Percentiles rank a stretch among this genome's conserved stretches.
These are phyloP conservation scores for Prochilodus magdalenae DNA, from an alignment of 2,113 vertebrate species.

Conservation along the genomic window DNA sequence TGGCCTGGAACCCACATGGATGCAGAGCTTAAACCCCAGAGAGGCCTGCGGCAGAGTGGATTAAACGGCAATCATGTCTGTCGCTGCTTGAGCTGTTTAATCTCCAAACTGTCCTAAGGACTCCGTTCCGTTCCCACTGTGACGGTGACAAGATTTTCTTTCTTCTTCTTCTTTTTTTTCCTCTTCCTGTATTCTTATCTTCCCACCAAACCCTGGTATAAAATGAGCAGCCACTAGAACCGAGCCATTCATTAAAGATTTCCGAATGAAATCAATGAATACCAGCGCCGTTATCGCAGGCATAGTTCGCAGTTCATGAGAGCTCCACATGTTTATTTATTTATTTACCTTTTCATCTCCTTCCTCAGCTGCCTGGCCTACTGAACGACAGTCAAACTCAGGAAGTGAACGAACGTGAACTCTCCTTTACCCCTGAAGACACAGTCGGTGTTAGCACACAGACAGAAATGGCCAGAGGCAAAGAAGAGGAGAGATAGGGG, in stretches of 20 bases:
- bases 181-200: slow-evolving; percentile 7
- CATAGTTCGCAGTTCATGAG: neutral
- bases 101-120: slow-evolving; percentile 32
- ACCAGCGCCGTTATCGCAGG: neutral
- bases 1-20: neutral
- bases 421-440: slow-evolving; percentile 65
- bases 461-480: slow-evolving; percentile 71
- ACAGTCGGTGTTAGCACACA: slow-evolving; percentile 61
- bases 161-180: neutral
- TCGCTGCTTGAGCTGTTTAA: slow-evolving; percentile 35
- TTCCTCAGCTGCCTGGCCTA: slow-evolving; percentile 53
- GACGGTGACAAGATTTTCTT: slow-evolving; percentile 3
- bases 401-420: slow-evolving; percentile 65
- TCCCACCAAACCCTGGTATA: slow-evolving; percentile 7
- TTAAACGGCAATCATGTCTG: slow-evolving; percentile 50
- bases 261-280: slow-evolving; percentile 44
- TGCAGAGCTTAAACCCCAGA: slow-evolving; percentile 25
- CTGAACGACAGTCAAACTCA: slow-evolving; percentile 61
- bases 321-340: neutral
- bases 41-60: slow-evolving; percentile 37
- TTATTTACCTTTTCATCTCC: slow-evolving; percentile 7
- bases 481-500: slow-evolving; percentile 40
- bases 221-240: neutral
- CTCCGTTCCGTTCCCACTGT: slow-evolving; percentile 26
- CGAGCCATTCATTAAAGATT: neutral